Conservation (phyloP, 2,888 invertebrate genomes). For the Phyllotreta striolata region DNA sequence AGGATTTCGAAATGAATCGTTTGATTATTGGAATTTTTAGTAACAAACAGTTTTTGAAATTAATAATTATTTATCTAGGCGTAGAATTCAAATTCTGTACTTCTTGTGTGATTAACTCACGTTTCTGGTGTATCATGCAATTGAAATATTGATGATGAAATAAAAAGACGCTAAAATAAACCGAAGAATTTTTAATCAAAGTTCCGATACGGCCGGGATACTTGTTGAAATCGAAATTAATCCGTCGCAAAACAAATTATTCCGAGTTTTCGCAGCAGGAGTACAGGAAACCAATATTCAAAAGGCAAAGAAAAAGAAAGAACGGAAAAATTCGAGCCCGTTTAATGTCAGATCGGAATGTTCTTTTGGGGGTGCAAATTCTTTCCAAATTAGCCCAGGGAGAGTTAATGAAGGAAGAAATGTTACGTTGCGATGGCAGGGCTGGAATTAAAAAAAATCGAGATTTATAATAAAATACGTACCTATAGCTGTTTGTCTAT, state of each 20-base stretch:
- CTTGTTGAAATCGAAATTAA: constrained; percentile 54
- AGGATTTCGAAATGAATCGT: no score
- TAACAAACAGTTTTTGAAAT: no score
- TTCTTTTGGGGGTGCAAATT: constrained; percentile 60
- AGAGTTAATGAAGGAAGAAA: constrained; percentile 63
- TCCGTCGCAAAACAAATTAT: constrained; percentile 51
- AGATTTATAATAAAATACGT: not conserved
- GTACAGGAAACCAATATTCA: constrained; percentile 48
- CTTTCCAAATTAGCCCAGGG: constrained; percentile 62
- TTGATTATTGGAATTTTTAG: no score
- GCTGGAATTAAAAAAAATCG: not conserved
- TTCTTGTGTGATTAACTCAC: no score
- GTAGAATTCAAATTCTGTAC: no score
- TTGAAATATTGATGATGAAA: not conserved
- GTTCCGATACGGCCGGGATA: constrained; percentile 44
- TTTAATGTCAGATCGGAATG: constrained; percentile 58
- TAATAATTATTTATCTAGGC: no score
- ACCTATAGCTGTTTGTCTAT: no score
- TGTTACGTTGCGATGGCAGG: constrained; percentile 56
- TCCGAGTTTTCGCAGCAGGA: constrained; percentile 40
- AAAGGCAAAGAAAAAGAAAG: constrained; percentile 47
- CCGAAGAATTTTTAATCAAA: constrained; percentile 57
- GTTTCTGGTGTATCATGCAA: no score
- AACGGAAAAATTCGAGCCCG: constrained; percentile 49
- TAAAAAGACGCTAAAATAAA: constrained; percentile 41